Conservation (phyloP, 2,888 invertebrate genomes). For the Aphodius granarius region DNA sequence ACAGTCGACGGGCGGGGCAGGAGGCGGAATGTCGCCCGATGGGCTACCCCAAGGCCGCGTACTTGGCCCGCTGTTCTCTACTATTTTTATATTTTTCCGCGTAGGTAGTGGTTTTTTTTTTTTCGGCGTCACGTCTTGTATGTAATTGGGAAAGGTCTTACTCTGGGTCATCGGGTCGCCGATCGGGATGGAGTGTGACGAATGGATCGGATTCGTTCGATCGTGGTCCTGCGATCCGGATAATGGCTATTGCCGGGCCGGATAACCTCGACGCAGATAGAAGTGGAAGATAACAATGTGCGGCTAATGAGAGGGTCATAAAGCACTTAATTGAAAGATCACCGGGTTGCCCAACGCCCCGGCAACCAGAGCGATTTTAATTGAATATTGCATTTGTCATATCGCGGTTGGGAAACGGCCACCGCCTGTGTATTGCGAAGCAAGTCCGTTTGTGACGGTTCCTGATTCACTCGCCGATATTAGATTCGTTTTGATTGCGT, state of each 20-base stretch:
- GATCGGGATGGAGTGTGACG: not conserved
- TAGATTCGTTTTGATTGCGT: not conserved
- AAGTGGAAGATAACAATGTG: not conserved
- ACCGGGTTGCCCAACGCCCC: not conserved
- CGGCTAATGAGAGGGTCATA: not conserved
- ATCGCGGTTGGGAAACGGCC: not conserved
- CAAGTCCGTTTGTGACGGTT: not conserved
- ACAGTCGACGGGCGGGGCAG: not conserved
- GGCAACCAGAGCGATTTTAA: not conserved
- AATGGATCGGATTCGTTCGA: not conserved
- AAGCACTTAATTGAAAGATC: not conserved
- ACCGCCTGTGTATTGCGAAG: not conserved
- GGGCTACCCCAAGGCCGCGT: conserved; percentile 13
- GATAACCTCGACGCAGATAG: not conserved
- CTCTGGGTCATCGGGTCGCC: not conserved
- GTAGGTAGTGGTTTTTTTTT: not conserved
- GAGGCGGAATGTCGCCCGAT: conserved; percentile 9
- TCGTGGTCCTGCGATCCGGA: not conserved
- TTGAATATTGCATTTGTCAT: not conserved
- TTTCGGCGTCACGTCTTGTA: not conserved
- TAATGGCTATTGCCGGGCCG: not conserved
- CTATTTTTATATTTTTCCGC: not conserved
- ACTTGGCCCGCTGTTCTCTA: conserved; percentile 3
- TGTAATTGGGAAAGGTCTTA: not conserved
- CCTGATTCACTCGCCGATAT: not conserved